A percentile compares a stretch with the other conserved stretches of the same genome.
Evolutionary conservation across 2,797 vertebrate species (phyloP).

Genomic region (Rhyacichthys aspro): DNA sequence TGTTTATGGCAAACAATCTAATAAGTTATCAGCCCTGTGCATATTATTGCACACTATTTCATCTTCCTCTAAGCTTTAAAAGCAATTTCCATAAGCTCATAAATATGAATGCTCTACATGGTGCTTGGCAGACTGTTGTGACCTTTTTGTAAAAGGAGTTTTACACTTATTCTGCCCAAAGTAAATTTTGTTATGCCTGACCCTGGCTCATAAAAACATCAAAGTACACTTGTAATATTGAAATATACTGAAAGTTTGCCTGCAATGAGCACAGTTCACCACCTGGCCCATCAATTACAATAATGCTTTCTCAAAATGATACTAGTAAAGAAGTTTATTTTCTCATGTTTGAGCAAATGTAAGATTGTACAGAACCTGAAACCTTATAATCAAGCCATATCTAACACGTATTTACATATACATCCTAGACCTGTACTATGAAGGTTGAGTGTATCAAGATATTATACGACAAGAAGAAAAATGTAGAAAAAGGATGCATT

Average conservation of each 20-base stretch:
- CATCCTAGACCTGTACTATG: too few relatives aligned
- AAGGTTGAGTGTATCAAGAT: too few relatives aligned
- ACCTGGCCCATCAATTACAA: conserved; percentile 24
- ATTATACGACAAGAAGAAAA: conserved; percentile 1
- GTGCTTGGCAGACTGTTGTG: conserved; percentile 31
- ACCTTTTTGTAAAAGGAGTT: conserved; percentile 40
- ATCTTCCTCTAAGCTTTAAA: conserved; percentile 28
- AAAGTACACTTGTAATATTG: conserved; percentile 33
- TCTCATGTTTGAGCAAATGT: too few relatives aligned
- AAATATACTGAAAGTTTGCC: conserved; percentile 31
- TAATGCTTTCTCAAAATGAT: too few relatives aligned
- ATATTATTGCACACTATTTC: conserved; percentile 27
- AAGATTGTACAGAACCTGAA: too few relatives aligned
- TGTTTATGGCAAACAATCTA: conserved; percentile 37
- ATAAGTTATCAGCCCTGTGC: conserved; percentile 42
- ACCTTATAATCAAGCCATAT: too few relatives aligned
- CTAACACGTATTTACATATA: too few relatives aligned
- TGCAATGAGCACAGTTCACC: too few relatives aligned
- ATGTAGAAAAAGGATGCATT: conserved; percentile 56
- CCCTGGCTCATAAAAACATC: conserved; percentile 49
- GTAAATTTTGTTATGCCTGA: conserved; percentile 42
- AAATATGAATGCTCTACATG: conserved; percentile 40
- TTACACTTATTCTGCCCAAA: conserved; percentile 33
- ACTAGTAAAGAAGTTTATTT: too few relatives aligned
- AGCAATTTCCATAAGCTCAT: conserved; percentile 42